A percentile compares a stretch with the other conserved stretches of the same genome.
These are phyloP conservation scores for Drosophila borborema DNA, from an alignment of 2,888 invertebrate genomes.

Conservation along the genomic window DNA sequence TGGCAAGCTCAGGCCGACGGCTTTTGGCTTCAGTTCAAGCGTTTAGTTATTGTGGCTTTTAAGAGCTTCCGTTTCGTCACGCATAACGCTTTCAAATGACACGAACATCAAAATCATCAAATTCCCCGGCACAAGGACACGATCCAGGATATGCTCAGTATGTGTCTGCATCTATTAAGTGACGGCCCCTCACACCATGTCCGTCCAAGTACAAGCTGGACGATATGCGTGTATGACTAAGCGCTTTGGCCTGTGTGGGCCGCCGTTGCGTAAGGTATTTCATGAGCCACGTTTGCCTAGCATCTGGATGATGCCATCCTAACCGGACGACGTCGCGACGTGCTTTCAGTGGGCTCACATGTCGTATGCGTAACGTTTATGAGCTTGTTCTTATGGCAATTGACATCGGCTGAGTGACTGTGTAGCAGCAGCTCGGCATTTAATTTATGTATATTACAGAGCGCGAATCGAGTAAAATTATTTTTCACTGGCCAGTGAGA, in stretches of 20 bases:
- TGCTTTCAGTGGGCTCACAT: conserved; percentile 29
- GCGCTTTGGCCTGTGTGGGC: conserved; percentile 7
- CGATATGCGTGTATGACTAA: conserved; percentile 22
- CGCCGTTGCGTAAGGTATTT: conserved; percentile 57
- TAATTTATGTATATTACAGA: conserved; percentile 31
- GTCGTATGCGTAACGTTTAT: conserved; percentile 65
- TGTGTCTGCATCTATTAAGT: conserved; percentile 41
- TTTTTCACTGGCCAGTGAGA: conserved; percentile 17
- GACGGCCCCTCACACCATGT: conserved; percentile 26
- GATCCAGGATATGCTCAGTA: conserved; percentile 24
- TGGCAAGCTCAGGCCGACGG: conserved; percentile 20
- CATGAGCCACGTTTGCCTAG: conserved; percentile 42
- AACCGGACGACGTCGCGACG: conserved; percentile 30
- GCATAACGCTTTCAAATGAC: conserved; percentile 76
- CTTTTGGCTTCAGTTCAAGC: conserved; percentile 69
- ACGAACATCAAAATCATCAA: conserved; percentile 77
- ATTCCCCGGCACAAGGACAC: conserved; percentile 53
- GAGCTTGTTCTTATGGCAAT: conserved; percentile 55
- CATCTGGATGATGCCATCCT: conserved; percentile 5
- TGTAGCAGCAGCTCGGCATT: conserved; percentile 11
- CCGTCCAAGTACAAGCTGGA: conserved; percentile 47
- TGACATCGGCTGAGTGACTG: conserved; percentile 37
- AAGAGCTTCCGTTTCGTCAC: conserved; percentile 76
- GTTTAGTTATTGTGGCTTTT: conserved; percentile 73
- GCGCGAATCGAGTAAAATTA: conserved; percentile 40